Evolutionary conservation across 2,797 vertebrate species (phyloP).

Genomic region (Pipistrellus pipistrellus): DNA sequence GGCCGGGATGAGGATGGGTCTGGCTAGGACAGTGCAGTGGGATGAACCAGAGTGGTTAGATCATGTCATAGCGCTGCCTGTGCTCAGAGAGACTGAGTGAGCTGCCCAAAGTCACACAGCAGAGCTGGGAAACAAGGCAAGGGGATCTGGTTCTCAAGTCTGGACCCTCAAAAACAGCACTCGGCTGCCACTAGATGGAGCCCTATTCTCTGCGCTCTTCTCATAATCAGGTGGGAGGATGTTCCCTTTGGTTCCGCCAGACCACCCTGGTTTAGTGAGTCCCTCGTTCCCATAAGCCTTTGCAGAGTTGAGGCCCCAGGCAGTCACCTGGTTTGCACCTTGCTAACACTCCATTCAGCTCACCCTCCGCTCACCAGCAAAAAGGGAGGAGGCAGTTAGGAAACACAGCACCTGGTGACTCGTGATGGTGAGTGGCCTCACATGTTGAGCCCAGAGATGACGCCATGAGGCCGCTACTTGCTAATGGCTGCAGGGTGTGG

Average conservation of each 20-base stretch:
- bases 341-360: background rate
- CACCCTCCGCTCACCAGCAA: background rate
- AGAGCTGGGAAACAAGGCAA: background rate
- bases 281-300: no score
- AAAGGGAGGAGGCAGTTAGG: background rate
- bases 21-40: background rate
- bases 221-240: no score
- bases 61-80: background rate
- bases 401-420: background rate
- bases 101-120: background rate
- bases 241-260: no score
- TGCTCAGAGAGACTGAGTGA: background rate
- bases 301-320: no score
- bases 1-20: background rate
- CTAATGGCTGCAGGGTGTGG: background rate
- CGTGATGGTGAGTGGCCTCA: no score
- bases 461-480: background rate
- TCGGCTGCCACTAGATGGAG: slow-evolving; percentile 40
- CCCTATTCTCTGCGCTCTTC: background rate
- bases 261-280: no score
- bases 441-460: background rate
- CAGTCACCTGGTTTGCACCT: background rate
- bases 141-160: background rate
- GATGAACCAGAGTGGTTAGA: background rate
- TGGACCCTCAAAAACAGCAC: background rate